Evolutionary conservation across 2,797 vertebrate species (phyloP).

Genomic region (Lemur catta): DNA sequence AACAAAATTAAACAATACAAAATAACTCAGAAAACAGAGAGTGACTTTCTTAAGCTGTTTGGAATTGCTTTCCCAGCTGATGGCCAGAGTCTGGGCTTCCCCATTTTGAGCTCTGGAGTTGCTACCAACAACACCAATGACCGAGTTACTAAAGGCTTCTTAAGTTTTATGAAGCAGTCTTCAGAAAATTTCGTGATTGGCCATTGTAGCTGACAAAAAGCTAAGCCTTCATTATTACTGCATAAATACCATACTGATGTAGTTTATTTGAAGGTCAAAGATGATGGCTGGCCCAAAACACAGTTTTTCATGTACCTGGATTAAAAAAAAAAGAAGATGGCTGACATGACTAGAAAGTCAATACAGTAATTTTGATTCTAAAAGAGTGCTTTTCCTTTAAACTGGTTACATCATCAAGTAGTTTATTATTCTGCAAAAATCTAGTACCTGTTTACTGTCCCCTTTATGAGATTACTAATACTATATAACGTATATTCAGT

Average conservation of each 20-base stretch:
- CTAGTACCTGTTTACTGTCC: not conserved
- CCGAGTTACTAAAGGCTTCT: not conserved
- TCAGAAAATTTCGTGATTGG: not conserved
- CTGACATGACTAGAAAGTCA: not conserved
- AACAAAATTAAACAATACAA: not conserved
- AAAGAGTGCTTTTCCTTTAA: not conserved
- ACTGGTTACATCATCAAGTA: not conserved
- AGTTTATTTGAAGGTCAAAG: constrained; percentile 14
- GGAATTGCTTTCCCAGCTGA: not conserved
- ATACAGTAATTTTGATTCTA: not conserved
- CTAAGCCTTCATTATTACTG: not conserved
- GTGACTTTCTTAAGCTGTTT: not conserved
- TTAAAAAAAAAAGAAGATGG: not conserved
- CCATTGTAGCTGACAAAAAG: not conserved
- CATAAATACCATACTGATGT: not conserved
- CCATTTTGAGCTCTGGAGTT: not conserved
- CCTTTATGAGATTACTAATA: not conserved
- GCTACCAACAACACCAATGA: not conserved
- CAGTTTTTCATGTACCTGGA: not conserved
- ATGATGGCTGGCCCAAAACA: not conserved
- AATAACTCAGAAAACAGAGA: not conserved
- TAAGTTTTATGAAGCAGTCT: not conserved
- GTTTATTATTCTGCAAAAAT: constrained; percentile 3
- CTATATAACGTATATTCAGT: not conserved
- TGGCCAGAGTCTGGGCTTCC: not conserved